phyloP scores from a whole-genome alignment of 2,888 invertebrate species.

The Amblyjoppa proteus region DNA sequence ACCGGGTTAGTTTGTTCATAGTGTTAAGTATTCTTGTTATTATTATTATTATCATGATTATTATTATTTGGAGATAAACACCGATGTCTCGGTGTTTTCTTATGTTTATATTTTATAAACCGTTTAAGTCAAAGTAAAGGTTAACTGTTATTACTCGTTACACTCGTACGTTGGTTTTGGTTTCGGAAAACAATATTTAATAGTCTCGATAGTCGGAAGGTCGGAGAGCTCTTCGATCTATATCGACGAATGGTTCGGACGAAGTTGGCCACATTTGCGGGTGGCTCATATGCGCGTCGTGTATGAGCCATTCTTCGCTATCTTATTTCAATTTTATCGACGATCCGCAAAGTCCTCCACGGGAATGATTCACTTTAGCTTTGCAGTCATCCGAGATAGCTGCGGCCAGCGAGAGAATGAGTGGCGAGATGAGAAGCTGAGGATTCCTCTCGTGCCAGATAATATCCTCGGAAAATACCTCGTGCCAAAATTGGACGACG shows the following conservation, averaged over 20 bases:
- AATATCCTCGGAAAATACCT: conserved; percentile 69
- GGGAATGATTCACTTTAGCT: conserved; percentile 7
- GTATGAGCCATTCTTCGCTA: neutral
- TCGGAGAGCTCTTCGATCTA: neutral
- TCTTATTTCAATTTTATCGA: conserved; percentile 4
- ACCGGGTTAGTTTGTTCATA: too few relatives aligned
- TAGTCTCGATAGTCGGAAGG: neutral
- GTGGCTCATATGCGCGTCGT: neutral
- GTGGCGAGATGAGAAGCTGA: neutral
- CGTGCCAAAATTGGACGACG: conserved; percentile 52
- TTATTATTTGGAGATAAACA: too few relatives aligned
- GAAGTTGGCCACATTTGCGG: neutral
- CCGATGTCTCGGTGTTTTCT: too few relatives aligned
- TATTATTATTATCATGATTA: too few relatives aligned
- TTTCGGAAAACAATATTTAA: neutral
- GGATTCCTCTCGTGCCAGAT: conserved; percentile 66
- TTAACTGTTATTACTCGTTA: neutral
- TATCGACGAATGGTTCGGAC: neutral
- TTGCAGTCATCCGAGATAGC: neutral
- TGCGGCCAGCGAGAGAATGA: conserved; percentile 1
- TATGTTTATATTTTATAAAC: too few relatives aligned
- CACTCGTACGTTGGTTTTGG: neutral
- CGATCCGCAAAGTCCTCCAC: neutral
- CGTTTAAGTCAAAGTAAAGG: too few relatives aligned
- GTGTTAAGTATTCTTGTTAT: too few relatives aligned